Evolutionary conservation across 2,888 invertebrate genomes (phyloP), one percentile per base, ranked within the genome.

Genomic region (Timema cristinae): DNA sequence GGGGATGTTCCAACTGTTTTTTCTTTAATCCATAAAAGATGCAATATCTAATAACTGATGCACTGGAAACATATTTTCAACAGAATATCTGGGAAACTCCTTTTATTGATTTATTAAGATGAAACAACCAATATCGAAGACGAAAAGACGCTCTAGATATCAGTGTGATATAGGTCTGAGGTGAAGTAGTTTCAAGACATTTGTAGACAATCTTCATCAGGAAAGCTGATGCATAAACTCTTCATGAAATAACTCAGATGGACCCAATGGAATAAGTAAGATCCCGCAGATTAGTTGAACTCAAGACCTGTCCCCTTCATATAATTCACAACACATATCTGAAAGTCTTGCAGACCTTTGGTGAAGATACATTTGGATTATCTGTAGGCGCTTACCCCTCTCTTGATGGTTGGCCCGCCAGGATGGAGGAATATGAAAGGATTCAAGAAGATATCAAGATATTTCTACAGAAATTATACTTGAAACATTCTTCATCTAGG

Each of bases 351-450:
- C 67, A 50, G 15, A 49, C 15, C 48, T 49, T 67, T 10, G 49
- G 48, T 67, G 67, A 67, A 67, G 49, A 67, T 67, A 15, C 67
- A 67, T 67, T 13, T n/a, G 50, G 13, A 49, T 15, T 48, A 15
- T 11, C 13, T 67, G 48, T 48, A 47, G 1, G 11, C 49, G 48
- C 8, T n/a, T 50, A 49, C 16, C 32, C 49, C 10, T 67, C n/a
- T 67, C 11, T 9, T 52, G 11, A 13, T 13, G 10, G 59, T 32
- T 59, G 59, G 59, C 15, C 15, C 10, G 8, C 59, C 59, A 59
- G 59, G 32, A n/a, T 59, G 59, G 59, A 59, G 59, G 59, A 59
- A 59, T 59, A 59, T 59, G 59, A 59, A 32, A 59, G 32, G 59
- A n/a, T n/a, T 59, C 9, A 59, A 59, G n/a, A n/a, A 16, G 59